Evolutionary conservation across 2,797 vertebrate genomes (phyloP).

Genomic region (Sebastes glaucus): DNA sequence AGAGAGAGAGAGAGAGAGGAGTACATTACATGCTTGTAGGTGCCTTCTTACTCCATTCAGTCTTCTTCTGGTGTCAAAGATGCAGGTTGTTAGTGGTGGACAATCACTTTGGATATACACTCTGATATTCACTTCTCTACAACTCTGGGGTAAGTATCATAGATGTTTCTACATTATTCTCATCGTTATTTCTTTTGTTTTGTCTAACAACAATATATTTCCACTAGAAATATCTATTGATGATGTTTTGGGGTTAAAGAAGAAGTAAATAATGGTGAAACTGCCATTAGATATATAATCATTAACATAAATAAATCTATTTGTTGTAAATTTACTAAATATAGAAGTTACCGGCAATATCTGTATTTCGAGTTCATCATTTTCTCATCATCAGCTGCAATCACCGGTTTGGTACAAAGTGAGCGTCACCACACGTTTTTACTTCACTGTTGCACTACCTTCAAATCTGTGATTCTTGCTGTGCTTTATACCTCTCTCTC

Average conservation of each 20-base stretch:
- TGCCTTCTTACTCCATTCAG: constrained; percentile 3
- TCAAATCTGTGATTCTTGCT: not conserved
- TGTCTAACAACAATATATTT: not conserved
- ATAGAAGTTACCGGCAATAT: not conserved
- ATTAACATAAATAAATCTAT: not conserved
- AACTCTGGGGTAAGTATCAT: constrained; percentile 59
- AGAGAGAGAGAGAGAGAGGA: not conserved
- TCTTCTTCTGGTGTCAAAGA: constrained; percentile 52
- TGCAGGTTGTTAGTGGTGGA: constrained; percentile 41
- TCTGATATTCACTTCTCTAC: constrained; percentile 44
- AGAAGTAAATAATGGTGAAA: not conserved
- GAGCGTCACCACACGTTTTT: not conserved
- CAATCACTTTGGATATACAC: constrained; percentile 47
- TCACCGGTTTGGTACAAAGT: not conserved
- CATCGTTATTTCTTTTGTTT: not conserved
- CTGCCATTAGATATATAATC: not conserved
- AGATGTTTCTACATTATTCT: not conserved
- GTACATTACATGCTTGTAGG: not conserved
- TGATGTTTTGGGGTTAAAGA: not conserved
- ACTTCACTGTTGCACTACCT: not conserved
- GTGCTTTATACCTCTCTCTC: not conserved
- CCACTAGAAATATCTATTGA: not conserved
- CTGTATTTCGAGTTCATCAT: not conserved
- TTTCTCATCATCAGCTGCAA: not conserved
- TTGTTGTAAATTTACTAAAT: not conserved